Percentiles rank a stretch among this genome's conserved stretches.
Evolutionary conservation across 2,888 invertebrate genomes (phyloP).

Genomic region (Mythimna ferrago): DNA sequence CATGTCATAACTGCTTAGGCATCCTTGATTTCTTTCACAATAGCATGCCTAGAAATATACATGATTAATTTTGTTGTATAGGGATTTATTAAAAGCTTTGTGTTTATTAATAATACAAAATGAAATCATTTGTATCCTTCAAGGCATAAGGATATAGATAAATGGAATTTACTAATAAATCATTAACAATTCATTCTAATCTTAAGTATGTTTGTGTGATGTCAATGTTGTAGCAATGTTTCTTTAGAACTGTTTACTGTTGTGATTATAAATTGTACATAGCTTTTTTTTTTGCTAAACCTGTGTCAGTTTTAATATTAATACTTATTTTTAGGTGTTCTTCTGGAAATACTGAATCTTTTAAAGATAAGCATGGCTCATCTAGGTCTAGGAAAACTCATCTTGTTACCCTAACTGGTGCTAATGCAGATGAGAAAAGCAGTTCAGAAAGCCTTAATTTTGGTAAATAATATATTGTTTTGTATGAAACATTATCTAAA

Average conservation of each 20-base stretch:
- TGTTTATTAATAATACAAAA: not conserved
- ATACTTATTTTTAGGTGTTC: constrained; percentile 76
- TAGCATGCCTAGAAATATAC: constrained; percentile 13
- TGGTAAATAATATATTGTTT: constrained; percentile 73
- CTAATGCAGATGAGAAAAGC: constrained; percentile 92
- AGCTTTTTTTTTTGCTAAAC: not conserved
- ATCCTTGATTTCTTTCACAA: not conserved
- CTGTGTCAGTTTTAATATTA: not conserved
- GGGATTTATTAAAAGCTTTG: not conserved
- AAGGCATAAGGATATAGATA: not conserved
- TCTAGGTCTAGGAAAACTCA: constrained; percentile 82
- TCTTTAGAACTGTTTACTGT: not conserved
- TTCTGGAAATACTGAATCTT: constrained; percentile 81
- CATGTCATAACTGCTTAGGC: not conserved
- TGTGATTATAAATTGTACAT: not conserved
- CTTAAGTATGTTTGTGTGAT: not conserved
- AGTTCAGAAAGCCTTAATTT: constrained; percentile 95
- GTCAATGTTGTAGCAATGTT: constrained; percentile 1
- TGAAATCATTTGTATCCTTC: not conserved
- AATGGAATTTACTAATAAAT: not conserved
- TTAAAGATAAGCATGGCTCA: constrained; percentile 82
- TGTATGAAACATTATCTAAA: constrained; percentile 7
- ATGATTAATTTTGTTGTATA: not conserved
- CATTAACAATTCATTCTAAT: constrained; percentile 5
- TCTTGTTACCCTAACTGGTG: constrained; percentile 87